Evolutionary conservation across 2,113 vertebrate species (phyloP).

Genomic region (Lophius piscatorius): DNA sequence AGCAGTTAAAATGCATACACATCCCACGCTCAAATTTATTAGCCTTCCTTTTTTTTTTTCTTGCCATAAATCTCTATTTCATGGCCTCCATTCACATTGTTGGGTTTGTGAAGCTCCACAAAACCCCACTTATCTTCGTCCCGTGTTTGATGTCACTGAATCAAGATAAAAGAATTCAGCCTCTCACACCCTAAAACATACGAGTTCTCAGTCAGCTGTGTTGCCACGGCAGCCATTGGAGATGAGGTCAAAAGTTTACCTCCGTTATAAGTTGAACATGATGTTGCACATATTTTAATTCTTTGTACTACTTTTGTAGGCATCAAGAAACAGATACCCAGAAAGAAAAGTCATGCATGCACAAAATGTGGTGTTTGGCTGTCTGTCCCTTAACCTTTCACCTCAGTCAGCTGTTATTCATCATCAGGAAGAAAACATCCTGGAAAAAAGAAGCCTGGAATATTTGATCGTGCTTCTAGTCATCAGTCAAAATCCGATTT

Average conservation of each 20-base stretch:
- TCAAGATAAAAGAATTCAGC: slow-evolving; percentile 12
- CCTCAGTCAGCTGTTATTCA: too few species aligned
- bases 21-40: slow-evolving; percentile 1
- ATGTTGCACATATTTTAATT: too few species aligned
- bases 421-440: too few species aligned
- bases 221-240: not conserved
- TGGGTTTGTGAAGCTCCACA: slow-evolving; percentile 15
- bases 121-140: slow-evolving; percentile 25
- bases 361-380: too few species aligned
- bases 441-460: too few species aligned
- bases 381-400: too few species aligned
- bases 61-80: slow-evolving; percentile 34
- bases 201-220: slow-evolving; percentile 16
- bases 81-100: slow-evolving; percentile 2
- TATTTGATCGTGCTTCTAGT: too few species aligned
- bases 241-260: slow-evolving; percentile 5
- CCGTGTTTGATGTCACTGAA: slow-evolving; percentile 12
- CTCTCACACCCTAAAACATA: slow-evolving; percentile 16
- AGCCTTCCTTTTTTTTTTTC: slow-evolving; percentile 6
- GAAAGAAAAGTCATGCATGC: too few species aligned
- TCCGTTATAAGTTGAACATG: not conserved
- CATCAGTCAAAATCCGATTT: too few species aligned
- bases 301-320: too few species aligned
- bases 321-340: too few species aligned
- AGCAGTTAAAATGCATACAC: slow-evolving; percentile 38